Percentiles rank a stretch among this genome's conserved stretches.
Conservation (phyloP, 2,888 invertebrate genomes). For the Formica aserva region DNA sequence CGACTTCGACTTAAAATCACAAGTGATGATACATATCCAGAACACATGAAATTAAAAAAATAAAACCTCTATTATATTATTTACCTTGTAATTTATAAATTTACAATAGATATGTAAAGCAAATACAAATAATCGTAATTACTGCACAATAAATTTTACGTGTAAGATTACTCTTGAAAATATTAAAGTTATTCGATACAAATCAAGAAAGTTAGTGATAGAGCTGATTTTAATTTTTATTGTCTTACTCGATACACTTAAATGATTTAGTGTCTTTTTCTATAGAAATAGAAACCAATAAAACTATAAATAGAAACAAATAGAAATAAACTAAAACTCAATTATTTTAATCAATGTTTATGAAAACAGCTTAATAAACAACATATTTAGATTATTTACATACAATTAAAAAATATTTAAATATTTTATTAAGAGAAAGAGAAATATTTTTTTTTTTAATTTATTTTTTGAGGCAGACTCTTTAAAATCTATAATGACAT, state of each 20-base stretch:
- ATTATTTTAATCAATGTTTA: too few species aligned
- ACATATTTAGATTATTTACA: too few species aligned
- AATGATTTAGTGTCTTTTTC: not conserved
- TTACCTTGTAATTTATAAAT: not conserved
- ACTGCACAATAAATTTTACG: not conserved
- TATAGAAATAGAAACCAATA: not conserved
- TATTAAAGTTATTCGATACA: not conserved
- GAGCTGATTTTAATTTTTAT: too few species aligned
- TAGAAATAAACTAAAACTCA: too few species aligned
- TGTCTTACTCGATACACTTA: not conserved
- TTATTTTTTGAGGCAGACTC: not conserved
- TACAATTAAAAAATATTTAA: not conserved
- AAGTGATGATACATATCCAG: not conserved
- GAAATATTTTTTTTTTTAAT: not conserved
- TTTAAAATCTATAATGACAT: not conserved
- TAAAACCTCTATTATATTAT: not conserved
- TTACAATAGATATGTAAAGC: not conserved
- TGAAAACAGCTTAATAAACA: too few species aligned
- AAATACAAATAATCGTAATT: not conserved
- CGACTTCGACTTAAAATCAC: constrained; percentile 54
- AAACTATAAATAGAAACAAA: too few species aligned
- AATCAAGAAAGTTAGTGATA: too few species aligned
- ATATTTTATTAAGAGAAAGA: not conserved
- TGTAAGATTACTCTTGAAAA: not conserved
- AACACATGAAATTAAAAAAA: not conserved